These are phyloP conservation scores for Baryphthengus martii DNA, from an alignment of 2,113 vertebrate species.

Conservation along the genomic window DNA sequence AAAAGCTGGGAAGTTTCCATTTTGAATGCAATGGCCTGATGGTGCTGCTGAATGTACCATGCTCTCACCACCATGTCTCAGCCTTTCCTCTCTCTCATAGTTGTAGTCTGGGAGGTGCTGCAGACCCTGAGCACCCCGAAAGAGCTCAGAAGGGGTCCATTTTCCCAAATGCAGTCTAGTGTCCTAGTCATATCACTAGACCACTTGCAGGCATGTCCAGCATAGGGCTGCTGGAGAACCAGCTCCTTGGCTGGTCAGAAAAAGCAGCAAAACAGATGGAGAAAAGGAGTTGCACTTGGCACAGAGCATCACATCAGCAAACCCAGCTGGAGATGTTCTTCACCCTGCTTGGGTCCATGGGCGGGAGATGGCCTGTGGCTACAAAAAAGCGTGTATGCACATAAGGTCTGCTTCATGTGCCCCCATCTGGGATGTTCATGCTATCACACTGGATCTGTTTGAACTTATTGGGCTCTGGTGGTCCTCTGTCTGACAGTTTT, in stretches of 20 bases:
- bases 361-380: not conserved
- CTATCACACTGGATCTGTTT: not conserved
- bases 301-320: not conserved
- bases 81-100: not conserved
- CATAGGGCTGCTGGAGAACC: accelerated
- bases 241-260: not conserved
- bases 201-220: accelerated
- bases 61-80: not conserved
- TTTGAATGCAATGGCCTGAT: not conserved
- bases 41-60: not conserved
- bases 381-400: not conserved
- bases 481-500: not conserved
- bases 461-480: not conserved
- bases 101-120: not conserved
- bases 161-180: not conserved
- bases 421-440: not conserved
- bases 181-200: not conserved
- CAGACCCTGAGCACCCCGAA: not conserved
- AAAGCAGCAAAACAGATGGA: accelerated
- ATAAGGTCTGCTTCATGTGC: not conserved
- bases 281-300: not conserved
- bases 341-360: not conserved
- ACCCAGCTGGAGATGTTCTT: not conserved
- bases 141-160: not conserved
- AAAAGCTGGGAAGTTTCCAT: slow-evolving; percentile 16